phyloP scores from a whole-genome alignment of 2,888 invertebrate species.

The Ceraclea dissimilis region DNA sequence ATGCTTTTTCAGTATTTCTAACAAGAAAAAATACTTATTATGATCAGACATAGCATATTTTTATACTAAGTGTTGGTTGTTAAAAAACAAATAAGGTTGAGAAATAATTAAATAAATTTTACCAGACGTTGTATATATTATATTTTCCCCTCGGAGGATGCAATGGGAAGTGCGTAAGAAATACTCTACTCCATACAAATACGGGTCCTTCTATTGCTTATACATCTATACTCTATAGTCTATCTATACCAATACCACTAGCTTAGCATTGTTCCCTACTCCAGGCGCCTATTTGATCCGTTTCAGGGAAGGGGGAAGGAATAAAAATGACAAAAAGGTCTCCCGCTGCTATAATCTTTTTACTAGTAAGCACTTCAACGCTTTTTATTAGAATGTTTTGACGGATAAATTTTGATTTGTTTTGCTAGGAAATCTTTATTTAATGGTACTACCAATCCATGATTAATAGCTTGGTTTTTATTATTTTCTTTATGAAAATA shows the following conservation, averaged over 20 bases:
- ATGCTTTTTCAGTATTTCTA: no score
- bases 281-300: not conserved
- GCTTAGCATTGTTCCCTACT: no score
- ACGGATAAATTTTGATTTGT: not conserved
- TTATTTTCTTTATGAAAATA: not conserved
- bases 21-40: no score
- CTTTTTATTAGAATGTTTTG: not conserved
- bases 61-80: no score
- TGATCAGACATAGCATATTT: no score
- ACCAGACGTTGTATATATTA: constrained; percentile 7
- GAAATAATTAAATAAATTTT: constrained; percentile 4
- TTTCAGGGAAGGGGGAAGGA: not conserved
- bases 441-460: no score
- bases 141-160: constrained; percentile 10
- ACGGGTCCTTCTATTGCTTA: no score
- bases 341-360: not conserved
- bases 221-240: no score
- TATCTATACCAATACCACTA: no score
- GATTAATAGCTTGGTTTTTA: no score
- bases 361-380: not conserved
- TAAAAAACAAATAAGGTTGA: not conserved
- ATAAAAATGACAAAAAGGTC: not conserved
- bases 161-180: constrained; percentile 22
- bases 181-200: not conserved
- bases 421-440: no score